Conservation (phyloP, 2,797 vertebrate species). For the Lepus townsendii region DNA sequence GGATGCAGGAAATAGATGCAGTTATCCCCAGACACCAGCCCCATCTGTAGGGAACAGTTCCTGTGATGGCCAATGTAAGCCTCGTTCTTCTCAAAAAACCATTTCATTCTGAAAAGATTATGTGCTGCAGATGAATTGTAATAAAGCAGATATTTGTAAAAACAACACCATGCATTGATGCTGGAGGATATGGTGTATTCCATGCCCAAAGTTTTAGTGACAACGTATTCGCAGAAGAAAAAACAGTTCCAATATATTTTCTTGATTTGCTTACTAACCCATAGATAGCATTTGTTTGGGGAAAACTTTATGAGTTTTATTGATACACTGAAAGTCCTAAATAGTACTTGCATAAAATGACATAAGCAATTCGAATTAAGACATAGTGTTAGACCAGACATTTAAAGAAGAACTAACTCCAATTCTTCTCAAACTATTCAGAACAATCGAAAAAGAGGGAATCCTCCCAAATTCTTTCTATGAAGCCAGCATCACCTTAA, state of each 20-base stretch:
- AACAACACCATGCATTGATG: not conserved
- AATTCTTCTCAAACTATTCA: too few species aligned
- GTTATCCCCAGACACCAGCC: too few species aligned
- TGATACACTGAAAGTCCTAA: not conserved
- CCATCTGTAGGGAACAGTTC: not conserved
- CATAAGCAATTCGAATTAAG: too few species aligned
- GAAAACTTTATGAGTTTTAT: not conserved
- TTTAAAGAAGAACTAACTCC: too few species aligned
- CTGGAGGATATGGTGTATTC: not conserved
- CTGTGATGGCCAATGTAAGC: not conserved
- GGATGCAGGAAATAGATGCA: not conserved
- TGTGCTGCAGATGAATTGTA: not conserved
- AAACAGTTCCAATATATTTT: not conserved
- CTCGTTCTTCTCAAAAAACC: not conserved
- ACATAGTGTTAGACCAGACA: too few species aligned
- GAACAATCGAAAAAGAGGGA: too few species aligned
- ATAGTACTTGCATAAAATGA: not conserved
- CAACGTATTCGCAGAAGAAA: not conserved
- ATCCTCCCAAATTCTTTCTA: too few species aligned
- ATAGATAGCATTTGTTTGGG: not conserved
- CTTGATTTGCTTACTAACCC: not conserved
- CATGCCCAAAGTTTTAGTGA: not conserved
- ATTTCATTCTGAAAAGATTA: not conserved
- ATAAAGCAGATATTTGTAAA: not conserved
- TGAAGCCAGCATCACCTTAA: too few species aligned